Evolutionary conservation across 2,797 vertebrate genomes (phyloP).

Genomic region (Xenopus petersii): DNA sequence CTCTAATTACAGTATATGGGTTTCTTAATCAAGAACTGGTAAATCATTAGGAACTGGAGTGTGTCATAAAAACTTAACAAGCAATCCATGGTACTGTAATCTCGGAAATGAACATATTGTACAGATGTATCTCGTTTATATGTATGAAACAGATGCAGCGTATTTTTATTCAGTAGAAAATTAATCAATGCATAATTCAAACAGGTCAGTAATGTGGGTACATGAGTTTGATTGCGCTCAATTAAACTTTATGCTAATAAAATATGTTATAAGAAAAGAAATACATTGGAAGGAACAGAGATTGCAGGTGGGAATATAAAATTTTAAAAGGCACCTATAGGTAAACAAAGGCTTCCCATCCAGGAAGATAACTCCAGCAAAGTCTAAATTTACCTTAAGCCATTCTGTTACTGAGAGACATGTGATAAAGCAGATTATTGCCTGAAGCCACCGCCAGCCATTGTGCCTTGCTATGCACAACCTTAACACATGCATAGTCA

Average conservation of each 20-base stretch:
- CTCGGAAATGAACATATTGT: constrained; percentile 20
- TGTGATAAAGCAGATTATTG: too few relatives aligned
- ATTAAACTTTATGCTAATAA: constrained; percentile 13
- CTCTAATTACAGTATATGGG: constrained; percentile 29
- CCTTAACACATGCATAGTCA: too few relatives aligned
- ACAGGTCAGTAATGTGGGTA: constrained; percentile 13
- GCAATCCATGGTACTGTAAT: constrained; percentile 5
- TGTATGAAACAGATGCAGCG: constrained; percentile 12
- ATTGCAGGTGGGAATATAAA: neutral
- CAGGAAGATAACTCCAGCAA: too few relatives aligned
- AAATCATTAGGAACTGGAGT: constrained; percentile 18
- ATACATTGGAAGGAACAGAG: neutral
- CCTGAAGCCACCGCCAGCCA: too few relatives aligned
- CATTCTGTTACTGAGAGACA: too few relatives aligned
- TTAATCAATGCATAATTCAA: constrained; percentile 23
- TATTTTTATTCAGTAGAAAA: constrained; percentile 13
- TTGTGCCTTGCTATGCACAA: too few relatives aligned
- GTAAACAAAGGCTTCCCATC: too few relatives aligned
- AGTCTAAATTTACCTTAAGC: too few relatives aligned
- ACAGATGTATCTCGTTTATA: constrained; percentile 23
- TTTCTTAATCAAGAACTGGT: constrained; percentile 19
- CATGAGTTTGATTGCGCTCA: constrained; percentile 11
- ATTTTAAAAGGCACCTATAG: too few relatives aligned
- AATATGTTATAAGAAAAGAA: neutral
- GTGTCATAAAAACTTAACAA: constrained; percentile 22